These are phyloP conservation scores for Sciurus vulgaris DNA, from an alignment of 2,797 vertebrate genomes.

Conservation along the genomic window DNA sequence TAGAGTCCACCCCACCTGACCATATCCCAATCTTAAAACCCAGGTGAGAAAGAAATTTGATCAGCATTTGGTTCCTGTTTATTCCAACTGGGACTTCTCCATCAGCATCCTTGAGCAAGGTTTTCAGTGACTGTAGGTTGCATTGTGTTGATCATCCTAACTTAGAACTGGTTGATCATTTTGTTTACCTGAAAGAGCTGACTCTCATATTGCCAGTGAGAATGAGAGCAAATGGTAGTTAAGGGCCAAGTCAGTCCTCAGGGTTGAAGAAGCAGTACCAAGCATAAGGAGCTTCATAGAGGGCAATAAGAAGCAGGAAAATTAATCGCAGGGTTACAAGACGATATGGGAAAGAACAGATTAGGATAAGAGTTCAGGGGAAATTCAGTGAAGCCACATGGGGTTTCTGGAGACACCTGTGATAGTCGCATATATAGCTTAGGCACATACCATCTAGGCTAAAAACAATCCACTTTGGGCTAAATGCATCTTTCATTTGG, in stretches of 20 bases:
- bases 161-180: neutral
- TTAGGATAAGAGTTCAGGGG: neutral
- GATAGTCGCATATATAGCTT: neutral
- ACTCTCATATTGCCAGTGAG: neutral
- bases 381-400: neutral
- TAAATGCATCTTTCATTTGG: neutral
- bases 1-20: neutral
- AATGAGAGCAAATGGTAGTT: neutral
- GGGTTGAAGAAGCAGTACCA: neutral
- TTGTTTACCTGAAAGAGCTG: neutral
- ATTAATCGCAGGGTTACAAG: neutral
- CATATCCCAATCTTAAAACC: neutral
- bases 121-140: neutral
- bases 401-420: neutral
- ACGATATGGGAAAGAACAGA: neutral
- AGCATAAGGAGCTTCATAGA: neutral
- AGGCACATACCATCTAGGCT: too few species aligned
- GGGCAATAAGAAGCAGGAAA: neutral
- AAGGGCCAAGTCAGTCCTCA: neutral
- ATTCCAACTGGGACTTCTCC: neutral
- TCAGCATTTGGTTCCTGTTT: neutral
- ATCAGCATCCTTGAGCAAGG: neutral
- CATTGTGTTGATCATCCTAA: neutral
- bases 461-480: neutral
- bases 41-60: neutral